Conservation (phyloP, 2,113 vertebrate genomes). For the Clarias macrocephalus region DNA sequence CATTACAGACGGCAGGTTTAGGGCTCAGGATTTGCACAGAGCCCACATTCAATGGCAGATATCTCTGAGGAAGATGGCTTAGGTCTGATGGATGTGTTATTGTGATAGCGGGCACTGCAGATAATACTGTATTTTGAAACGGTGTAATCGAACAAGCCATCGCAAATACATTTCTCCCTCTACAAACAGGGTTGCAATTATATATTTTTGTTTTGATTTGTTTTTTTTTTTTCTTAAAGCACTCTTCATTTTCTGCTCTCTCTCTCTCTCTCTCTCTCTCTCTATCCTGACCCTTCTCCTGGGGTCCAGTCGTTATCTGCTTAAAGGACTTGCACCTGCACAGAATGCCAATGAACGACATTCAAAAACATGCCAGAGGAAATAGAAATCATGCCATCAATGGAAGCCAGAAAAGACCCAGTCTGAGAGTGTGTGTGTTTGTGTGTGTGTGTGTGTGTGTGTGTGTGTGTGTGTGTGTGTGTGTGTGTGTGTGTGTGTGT, state of each 20-base stretch:
- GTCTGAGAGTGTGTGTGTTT: background rate
- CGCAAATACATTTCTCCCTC: slow-evolving; percentile 19
- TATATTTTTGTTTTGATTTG: background rate
- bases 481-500: slow-evolving; percentile 2
- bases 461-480: background rate
- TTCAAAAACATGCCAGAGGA: slow-evolving; percentile 46
- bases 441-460: slow-evolving; percentile 10
- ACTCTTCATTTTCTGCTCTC: slow-evolving; percentile 24
- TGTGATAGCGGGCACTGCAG: slow-evolving; percentile 1
- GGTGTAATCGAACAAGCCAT: background rate
- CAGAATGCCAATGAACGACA: slow-evolving; percentile 40
- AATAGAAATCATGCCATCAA: slow-evolving; percentile 43
- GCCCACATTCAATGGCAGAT: slow-evolving; percentile 21
- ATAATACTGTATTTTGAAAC: slow-evolving; percentile 35
- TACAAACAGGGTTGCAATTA: slow-evolving; percentile 22
- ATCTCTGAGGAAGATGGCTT: slow-evolving; percentile 24
- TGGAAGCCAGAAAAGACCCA: slow-evolving; percentile 12
- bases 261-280: slow-evolving; percentile 5
- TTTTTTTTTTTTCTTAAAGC: background rate
- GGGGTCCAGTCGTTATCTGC: slow-evolving; percentile 15
- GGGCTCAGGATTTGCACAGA: slow-evolving; percentile 36
- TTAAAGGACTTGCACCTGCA: slow-evolving; percentile 40
- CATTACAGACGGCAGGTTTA: slow-evolving; percentile 49
- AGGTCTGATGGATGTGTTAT: slow-evolving; percentile 36
- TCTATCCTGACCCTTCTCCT: background rate